phyloP scores from a whole-genome alignment of 2,888 invertebrate genomes.

The Acronicta leporina region DNA sequence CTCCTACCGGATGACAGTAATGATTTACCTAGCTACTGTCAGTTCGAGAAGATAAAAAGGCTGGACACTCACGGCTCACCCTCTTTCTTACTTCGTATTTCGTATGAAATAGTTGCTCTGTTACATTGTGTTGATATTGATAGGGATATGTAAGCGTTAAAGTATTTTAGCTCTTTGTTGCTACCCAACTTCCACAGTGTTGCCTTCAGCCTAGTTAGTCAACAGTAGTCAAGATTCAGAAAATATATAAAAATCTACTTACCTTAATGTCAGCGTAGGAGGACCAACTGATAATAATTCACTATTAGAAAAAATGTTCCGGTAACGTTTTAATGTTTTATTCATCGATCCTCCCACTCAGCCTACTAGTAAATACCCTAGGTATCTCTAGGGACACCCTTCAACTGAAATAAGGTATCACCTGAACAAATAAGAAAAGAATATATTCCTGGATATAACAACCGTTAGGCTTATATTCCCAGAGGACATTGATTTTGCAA shows the following conservation, averaged over 20 bases:
- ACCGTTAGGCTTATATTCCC: constrained; percentile 20
- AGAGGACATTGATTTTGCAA: constrained; percentile 3
- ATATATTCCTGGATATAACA: constrained; percentile 10
- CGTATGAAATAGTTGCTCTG: too few species aligned
- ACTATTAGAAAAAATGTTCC: not conserved
- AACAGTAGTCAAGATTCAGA: too few species aligned
- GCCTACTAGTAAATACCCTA: not conserved
- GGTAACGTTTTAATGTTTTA: constrained; percentile 1
- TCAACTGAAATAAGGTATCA: constrained; percentile 38
- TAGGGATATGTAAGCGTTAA: too few species aligned
- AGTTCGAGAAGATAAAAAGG: too few species aligned
- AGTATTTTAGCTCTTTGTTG: too few species aligned
- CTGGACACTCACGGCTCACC: too few species aligned
- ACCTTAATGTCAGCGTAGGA: not conserved
- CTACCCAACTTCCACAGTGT: too few species aligned
- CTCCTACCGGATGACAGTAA: too few species aligned
- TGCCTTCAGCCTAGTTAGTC: too few species aligned
- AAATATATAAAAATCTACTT: not conserved
- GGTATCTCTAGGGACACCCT: constrained; percentile 22
- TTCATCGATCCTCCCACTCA: constrained; percentile 24
- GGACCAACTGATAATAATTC: not conserved
- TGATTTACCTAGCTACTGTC: too few species aligned
- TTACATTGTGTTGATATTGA: too few species aligned
- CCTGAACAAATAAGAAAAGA: constrained; percentile 24
- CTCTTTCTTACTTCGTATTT: too few species aligned